phyloP scores from a whole-genome alignment of 2,797 vertebrate species.

The Chelon auratus region DNA sequence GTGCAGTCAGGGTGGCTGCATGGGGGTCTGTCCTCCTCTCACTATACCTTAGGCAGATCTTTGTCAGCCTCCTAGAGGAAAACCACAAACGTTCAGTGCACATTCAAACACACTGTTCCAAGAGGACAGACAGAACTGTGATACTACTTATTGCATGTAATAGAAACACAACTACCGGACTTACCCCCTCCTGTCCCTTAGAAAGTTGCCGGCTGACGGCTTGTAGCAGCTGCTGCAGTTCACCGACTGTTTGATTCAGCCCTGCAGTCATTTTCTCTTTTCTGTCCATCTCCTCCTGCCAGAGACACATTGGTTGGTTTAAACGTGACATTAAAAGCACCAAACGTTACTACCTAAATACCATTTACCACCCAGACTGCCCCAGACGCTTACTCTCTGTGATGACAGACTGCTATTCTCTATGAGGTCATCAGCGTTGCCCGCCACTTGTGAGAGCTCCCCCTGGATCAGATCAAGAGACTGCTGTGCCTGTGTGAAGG shows the following conservation, averaged over 20 bases:
- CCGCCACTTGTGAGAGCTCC: slow-evolving; percentile 90
- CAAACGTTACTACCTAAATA: neutral
- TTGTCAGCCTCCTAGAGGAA: slow-evolving; percentile 75
- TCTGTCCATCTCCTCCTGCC: slow-evolving; percentile 89
- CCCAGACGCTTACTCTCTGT: slow-evolving; percentile 84
- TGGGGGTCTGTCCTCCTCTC: slow-evolving; percentile 44
- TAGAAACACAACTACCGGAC: slow-evolving; percentile 2
- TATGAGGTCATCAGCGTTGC: slow-evolving; percentile 88
- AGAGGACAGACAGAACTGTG: neutral
- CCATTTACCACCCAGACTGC: neutral
- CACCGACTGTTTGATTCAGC: slow-evolving; percentile 91
- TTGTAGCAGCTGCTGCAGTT: slow-evolving; percentile 93
- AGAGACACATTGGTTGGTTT: slow-evolving; percentile 34
- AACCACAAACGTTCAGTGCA: slow-evolving; percentile 35
- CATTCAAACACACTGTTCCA: neutral
- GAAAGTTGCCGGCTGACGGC: slow-evolving; percentile 91
- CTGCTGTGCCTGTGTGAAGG: slow-evolving; percentile 89
- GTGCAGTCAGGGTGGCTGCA: slow-evolving; percentile 68
- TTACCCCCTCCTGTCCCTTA: slow-evolving; percentile 88
- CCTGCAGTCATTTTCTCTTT: slow-evolving; percentile 90
- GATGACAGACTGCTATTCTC: slow-evolving; percentile 91
- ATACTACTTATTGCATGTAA: neutral
- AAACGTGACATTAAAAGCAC: slow-evolving; percentile 5
- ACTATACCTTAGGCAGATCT: slow-evolving; percentile 77
- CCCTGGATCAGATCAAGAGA: slow-evolving; percentile 93